Percentiles rank a stretch among this genome's conserved stretches.
phyloP scores from a whole-genome alignment of 1,140 invertebrate genomes.

The Sesamia nonagrioides region DNA sequence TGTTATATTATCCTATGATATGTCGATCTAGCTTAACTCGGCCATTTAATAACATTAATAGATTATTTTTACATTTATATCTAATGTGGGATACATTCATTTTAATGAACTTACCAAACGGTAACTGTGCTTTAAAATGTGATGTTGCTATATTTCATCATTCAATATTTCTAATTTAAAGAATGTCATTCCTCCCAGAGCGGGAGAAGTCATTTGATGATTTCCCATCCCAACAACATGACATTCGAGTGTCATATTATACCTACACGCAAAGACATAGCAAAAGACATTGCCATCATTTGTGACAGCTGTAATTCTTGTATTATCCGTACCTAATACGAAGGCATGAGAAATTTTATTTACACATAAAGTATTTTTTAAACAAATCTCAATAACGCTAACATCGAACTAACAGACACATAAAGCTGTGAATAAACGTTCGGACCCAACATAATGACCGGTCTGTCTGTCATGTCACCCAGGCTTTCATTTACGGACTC shows the following conservation, averaged over 20 bases:
- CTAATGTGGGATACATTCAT: neutral
- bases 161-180: no score
- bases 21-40: constrained; percentile 50
- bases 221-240: no score
- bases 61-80: neutral
- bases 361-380: neutral
- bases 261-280: no score
- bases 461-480: constrained; percentile 25
- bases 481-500: constrained; percentile 63
- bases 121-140: no score
- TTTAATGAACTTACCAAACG: constrained; percentile 8
- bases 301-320: constrained; percentile 17
- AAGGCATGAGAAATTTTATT: constrained; percentile 28
- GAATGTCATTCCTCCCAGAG: no score
- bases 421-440: constrained; percentile 24
- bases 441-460: constrained; percentile 37
- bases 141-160: no score
- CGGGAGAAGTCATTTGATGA: no score
- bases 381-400: constrained; percentile 14
- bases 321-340: neutral
- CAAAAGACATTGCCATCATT: constrained; percentile 8
- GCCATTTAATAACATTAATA: constrained; percentile 42
- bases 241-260: no score
- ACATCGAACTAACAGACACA: constrained; percentile 2
- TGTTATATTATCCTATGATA: constrained; percentile 48